phyloP scores from a whole-genome alignment of 2,113 vertebrate species.

The Tichodroma muraria region DNA sequence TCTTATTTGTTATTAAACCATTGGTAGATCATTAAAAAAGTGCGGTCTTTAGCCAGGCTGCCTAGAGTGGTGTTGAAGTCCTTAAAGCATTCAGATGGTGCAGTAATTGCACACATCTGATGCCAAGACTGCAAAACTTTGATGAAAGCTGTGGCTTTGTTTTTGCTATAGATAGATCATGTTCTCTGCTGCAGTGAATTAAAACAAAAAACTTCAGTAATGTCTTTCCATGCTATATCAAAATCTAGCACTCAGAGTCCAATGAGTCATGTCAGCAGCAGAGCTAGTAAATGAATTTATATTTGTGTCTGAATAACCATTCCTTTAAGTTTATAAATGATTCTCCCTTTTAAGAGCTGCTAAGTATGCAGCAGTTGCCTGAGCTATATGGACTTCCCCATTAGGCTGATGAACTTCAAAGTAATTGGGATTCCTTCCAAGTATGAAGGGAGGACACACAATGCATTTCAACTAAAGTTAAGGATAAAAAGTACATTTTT shows the following conservation, averaged over 20 bases:
- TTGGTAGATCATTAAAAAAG: neutral
- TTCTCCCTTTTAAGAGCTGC: neutral
- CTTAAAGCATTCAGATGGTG: neutral
- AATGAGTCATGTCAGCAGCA: neutral
- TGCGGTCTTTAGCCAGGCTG: neutral
- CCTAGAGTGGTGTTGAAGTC: neutral
- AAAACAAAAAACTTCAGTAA: neutral
- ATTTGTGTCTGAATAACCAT: neutral
- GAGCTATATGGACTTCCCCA: conserved; percentile 4
- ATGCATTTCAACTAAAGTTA: neutral
- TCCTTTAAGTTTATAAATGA: neutral
- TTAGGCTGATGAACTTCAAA: conserved; percentile 49
- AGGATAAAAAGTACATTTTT: neutral
- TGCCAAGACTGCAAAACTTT: neutral
- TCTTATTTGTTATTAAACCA: neutral
- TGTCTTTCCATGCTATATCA: neutral
- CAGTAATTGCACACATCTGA: neutral
- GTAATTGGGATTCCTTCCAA: conserved; percentile 17
- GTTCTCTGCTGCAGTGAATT: neutral
- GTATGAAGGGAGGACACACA: neutral
- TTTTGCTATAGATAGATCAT: neutral
- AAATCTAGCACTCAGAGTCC: neutral
- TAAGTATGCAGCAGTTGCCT: conserved; percentile 23
- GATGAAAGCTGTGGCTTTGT: neutral
- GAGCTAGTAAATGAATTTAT: neutral